A percentile compares a stretch with the other conserved stretches of the same genome.
Conservation (phyloP, 2,888 invertebrate genomes). For the Trachelus troglodyta region DNA sequence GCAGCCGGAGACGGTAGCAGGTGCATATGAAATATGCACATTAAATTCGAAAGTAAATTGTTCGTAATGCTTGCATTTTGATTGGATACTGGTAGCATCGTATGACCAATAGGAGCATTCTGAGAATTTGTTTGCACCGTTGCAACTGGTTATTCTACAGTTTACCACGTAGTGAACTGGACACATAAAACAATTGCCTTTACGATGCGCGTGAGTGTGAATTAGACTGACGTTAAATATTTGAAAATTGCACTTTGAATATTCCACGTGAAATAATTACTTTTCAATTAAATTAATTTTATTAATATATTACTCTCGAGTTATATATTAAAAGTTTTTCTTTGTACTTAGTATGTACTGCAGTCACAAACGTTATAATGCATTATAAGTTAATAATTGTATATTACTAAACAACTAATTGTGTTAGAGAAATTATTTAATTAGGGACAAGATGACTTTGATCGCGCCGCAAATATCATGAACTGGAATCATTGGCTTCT, state of each 20-base stretch:
- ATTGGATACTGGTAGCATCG: conserved; percentile 1
- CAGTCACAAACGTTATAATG: conserved; percentile 4
- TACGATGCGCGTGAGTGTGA: background rate
- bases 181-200: background rate
- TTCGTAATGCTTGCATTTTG: background rate
- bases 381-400: background rate
- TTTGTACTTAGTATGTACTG: background rate
- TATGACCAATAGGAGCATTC: background rate
- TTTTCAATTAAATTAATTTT: background rate
- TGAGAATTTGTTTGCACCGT: background rate
- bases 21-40: conserved; percentile 14
- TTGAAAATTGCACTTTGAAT: background rate
- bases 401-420: background rate
- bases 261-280: background rate
- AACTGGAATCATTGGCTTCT: conserved; percentile 45
- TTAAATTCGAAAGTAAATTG: conserved; percentile 16
- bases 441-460: conserved; percentile 38
- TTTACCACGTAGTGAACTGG: background rate
- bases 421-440: background rate
- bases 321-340: background rate
- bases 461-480: conserved; percentile 38
- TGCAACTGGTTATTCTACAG: background rate
- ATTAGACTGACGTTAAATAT: background rate
- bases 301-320: background rate
- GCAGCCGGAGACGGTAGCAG: background rate